phyloP scores from a whole-genome alignment of 1,140 invertebrate genomes.

The Gryllus bimaculatus region DNA sequence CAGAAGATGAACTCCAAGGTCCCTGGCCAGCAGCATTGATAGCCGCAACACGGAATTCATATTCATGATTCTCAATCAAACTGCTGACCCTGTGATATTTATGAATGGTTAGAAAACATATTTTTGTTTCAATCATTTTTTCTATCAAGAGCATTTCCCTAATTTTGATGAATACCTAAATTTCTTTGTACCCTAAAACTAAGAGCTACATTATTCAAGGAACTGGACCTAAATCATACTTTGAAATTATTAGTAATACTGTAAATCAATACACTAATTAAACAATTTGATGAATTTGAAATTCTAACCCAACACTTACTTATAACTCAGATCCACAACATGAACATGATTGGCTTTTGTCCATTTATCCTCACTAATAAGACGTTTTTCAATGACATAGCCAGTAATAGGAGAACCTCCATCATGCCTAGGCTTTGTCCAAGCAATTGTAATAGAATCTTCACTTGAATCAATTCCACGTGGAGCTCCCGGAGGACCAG shows the following conservation, averaged over 20 bases:
- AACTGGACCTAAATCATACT: too few relatives aligned
- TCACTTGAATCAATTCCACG: slow-evolving; percentile 77
- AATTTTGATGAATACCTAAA: too few relatives aligned
- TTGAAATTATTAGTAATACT: too few relatives aligned
- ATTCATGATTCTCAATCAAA: slow-evolving; percentile 89
- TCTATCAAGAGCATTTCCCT: too few relatives aligned
- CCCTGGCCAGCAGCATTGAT: slow-evolving; percentile 94
- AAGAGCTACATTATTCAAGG: too few relatives aligned
- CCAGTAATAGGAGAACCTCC: slow-evolving; percentile 85
- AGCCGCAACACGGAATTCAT: slow-evolving; percentile 94
- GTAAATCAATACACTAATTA: too few relatives aligned
- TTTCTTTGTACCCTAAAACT: too few relatives aligned
- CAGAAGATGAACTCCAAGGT: slow-evolving; percentile 80
- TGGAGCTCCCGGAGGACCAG: slow-evolving; percentile 80
- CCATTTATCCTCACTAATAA: slow-evolving; percentile 84
- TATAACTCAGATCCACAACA: slow-evolving; percentile 69
- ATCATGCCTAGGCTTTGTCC: slow-evolving; percentile 88
- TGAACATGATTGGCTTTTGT: slow-evolving; percentile 75
- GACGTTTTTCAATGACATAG: slow-evolving; percentile 86
- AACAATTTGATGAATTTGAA: too few relatives aligned
- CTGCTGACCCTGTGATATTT: slow-evolving; percentile 57
- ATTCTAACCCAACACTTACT: slow-evolving; percentile 30
- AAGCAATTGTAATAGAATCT: slow-evolving; percentile 87
- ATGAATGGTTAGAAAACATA: too few relatives aligned
- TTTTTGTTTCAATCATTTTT: too few relatives aligned